Evolutionary conservation across 1,140 invertebrate species (phyloP).

Genomic region (Sesamia nonagrioides): DNA sequence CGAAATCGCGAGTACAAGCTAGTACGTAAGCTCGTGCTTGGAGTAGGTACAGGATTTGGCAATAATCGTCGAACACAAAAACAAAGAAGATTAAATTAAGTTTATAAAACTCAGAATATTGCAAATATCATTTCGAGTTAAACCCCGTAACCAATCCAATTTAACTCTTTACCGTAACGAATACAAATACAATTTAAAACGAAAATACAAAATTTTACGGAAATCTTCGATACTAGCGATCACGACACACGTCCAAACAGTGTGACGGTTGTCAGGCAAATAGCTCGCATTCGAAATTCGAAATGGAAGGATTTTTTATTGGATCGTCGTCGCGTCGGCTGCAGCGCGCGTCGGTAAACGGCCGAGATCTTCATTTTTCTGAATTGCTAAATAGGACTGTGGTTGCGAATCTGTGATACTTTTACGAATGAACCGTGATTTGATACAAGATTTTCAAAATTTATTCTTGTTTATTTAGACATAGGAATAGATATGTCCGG

Average conservation of each 20-base stretch:
- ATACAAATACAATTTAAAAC: constrained; percentile 30
- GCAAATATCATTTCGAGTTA: not conserved
- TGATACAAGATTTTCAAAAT: not conserved
- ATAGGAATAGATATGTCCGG: too few relatives aligned
- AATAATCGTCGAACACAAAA: too few relatives aligned
- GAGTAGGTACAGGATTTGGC: too few relatives aligned
- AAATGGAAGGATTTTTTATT: constrained; percentile 42
- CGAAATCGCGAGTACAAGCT: too few relatives aligned
- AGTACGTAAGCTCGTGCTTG: too few relatives aligned
- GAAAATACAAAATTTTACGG: constrained; percentile 19
- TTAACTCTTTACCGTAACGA: not conserved
- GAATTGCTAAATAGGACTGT: constrained; percentile 31
- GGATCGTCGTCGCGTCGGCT: not conserved
- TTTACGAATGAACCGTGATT: not conserved
- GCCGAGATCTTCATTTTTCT: constrained; percentile 30
- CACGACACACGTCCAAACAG: constrained; percentile 45
- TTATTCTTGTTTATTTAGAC: too few relatives aligned
- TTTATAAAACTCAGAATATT: not conserved
- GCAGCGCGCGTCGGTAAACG: constrained; percentile 19
- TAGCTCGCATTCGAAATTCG: constrained; percentile 43
- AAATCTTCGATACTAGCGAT: constrained; percentile 23
- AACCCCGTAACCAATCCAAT: too few relatives aligned
- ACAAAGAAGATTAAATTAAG: not conserved
- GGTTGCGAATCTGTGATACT: not conserved
- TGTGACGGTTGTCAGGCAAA: constrained; percentile 45